These are phyloP conservation scores for Xestia c-nigrum DNA, from an alignment of 2,888 invertebrate genomes.

Conservation along the genomic window DNA sequence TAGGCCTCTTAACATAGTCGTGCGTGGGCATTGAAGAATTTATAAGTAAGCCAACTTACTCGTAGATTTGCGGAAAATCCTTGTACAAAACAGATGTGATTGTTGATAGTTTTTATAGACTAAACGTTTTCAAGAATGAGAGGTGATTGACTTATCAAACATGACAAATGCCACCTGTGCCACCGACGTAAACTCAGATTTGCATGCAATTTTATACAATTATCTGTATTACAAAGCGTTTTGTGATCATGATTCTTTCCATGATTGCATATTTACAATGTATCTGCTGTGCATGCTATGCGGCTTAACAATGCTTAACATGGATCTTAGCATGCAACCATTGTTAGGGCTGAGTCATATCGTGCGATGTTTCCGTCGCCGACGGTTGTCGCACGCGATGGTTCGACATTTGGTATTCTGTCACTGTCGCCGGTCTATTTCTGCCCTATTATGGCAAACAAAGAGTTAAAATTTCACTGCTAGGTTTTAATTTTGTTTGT, in stretches of 20 bases:
- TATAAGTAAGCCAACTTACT: background rate
- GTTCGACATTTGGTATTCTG: conserved; percentile 41
- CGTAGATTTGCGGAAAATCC: conserved; percentile 11
- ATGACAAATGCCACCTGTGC: conserved; percentile 21
- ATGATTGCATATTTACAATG: conserved; percentile 58
- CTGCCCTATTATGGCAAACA: conserved; percentile 38
- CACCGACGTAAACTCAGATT: conserved; percentile 26
- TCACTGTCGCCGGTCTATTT: conserved; percentile 29
- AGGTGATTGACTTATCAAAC: conserved; percentile 55
- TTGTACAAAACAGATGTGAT: background rate
- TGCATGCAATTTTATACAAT: conserved; percentile 46
- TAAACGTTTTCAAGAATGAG: conserved; percentile 17
- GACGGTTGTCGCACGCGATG: conserved; percentile 33
- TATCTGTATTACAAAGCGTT: conserved; percentile 44
- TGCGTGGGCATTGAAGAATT: background rate
- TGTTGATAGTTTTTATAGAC: background rate
- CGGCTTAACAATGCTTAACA: conserved; percentile 31
- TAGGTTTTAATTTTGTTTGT: conserved; percentile 3
- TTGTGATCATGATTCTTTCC: conserved; percentile 39
- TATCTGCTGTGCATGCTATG: conserved; percentile 42
- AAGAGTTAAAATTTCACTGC: conserved; percentile 37
- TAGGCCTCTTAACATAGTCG: background rate
- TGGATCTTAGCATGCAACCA: conserved; percentile 55
- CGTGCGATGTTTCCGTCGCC: conserved; percentile 18
- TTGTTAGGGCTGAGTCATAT: conserved; percentile 56